Base-by-base conservation (phyloP, 2,888 invertebrate species). In the Hemaris fuciformis region DNA sequence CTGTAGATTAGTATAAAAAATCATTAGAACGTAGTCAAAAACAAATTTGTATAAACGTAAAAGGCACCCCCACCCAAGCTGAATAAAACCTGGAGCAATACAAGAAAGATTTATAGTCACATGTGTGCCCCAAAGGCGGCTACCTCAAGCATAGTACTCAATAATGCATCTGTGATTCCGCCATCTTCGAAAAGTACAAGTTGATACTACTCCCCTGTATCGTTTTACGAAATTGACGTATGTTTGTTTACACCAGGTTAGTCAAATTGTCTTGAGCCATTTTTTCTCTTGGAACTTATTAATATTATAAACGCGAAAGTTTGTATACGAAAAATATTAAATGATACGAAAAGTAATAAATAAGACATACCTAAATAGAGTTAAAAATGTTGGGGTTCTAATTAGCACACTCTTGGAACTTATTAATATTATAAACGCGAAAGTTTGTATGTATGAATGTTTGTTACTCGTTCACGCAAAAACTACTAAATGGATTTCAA, bases 241-340 rank as follows among this genome's bases (percentile, higher is more conserved):
- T 38, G n/a, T 4, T 43, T 22, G 18, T 43, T 20, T 43, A 13
- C n/a, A n/a, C 2, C 1, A 13, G 10, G n/a, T 38, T 10, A 38
- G n/a, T n/a, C n/a, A n/a, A n/a, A n/a, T n/a, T n/a, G n/a, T n/a
- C n/a, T n/a, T n/a, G n/a, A n/a, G n/a, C n/a, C n/a, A n/a, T n/a
- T n/a, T n/a, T n/a, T n/a, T n/a, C n/a, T n/a, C n/a, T n/a, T n/a
- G n/a, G n/a, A n/a, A n/a, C n/a, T n/a, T n/a, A n/a, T n/a, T n/a
- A n/a, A n/a, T n/a, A n/a, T n/a, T n/a, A n/a, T n/a, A n/a, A n/a
- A n/a, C n/a, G n/a, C n/a, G n/a, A n/a, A n/a, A n/a, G n/a, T n/a
- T n/a, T n/a, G n/a, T 84, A 81, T 85, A 75, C 80, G 18, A 18
- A 31, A 53, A 53, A 53, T 18, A 31, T 53, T 15, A 31, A 53